Percentiles rank a stretch among this genome's conserved stretches.
phyloP scores from a whole-genome alignment of 2,888 invertebrate genomes.

The Taenaris catops region DNA sequence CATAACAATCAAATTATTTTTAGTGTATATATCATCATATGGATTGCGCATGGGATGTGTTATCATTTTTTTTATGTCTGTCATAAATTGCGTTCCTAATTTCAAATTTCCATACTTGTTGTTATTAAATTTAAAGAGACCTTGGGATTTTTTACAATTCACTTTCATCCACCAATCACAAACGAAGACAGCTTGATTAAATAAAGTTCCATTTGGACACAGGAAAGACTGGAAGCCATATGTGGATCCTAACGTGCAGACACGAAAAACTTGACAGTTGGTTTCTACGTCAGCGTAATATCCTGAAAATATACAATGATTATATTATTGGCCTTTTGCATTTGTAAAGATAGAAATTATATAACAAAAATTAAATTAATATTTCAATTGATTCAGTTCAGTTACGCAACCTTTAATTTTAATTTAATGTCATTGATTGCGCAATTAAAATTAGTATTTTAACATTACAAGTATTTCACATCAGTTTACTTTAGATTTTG shows the following conservation, averaged over 20 bases:
- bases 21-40: constrained; percentile 49
- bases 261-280: constrained; percentile 83
- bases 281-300: constrained; percentile 83
- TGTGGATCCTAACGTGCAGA: constrained; percentile 79
- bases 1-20: constrained; percentile 55
- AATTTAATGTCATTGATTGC: too few species aligned
- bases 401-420: too few species aligned
- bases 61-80: constrained; percentile 79
- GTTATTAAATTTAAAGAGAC: constrained; percentile 55
- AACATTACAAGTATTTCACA: too few species aligned
- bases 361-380: too few species aligned
- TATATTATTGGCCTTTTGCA: background rate
- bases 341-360: too few species aligned
- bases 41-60: constrained; percentile 70
- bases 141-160: constrained; percentile 71
- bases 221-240: constrained; percentile 81
- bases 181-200: constrained; percentile 83
- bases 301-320: constrained; percentile 47
- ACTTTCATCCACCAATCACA: constrained; percentile 87
- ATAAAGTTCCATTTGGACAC: constrained; percentile 84
- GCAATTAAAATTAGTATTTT: too few species aligned
- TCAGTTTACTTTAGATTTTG: too few species aligned
- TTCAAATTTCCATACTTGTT: constrained; percentile 66
- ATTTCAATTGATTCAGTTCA: too few species aligned
- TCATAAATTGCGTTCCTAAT: constrained; percentile 76